Base-by-base conservation (phyloP, 1,140 invertebrate genomes). In the Papilio polyxenes region DNA sequence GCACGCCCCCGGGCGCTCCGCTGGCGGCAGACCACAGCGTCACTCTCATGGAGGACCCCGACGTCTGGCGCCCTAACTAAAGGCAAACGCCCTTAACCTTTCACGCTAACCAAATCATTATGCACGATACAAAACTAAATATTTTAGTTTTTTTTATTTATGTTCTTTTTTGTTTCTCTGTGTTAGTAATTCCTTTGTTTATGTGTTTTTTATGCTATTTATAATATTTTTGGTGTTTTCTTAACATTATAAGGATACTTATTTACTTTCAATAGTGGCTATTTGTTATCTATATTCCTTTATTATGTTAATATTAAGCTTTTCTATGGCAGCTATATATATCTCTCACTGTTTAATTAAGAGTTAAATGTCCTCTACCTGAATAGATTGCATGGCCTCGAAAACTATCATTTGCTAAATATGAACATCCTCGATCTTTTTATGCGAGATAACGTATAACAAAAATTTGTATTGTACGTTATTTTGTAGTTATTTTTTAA, bases 61-160 rank as follows among this genome's bases (percentile, higher is more conserved):
- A 98, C 95, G 97, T 98, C 86, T 98, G 97, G 97, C 97, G 97
- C 93, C 97, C 97, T 89, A 98, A 97, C 96, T 98, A 98, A 97
- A 95, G 94, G 95, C 92, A 94, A 93, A 82, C 23, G 53, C 31
- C 75, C 81, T 78, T n/a, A 75, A 69, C 59, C 51, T 49, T 53
- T 78, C 69, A 78, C 53, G 82, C 65, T 83, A 59, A 78, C 56
- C 79, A 62, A 75, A 81, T 72, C 23, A 81, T 77, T 65, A 37
- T 72, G 31, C 31, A 72, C 65, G 65, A 40, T 31, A 40, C 11
- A 37, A 2, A 72, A 6, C 15, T 56, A 31, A 31, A 31, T 31
- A 31, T 31, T 17, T 23, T 65, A 37, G 10, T 15, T 31, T 37
- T 37, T 37, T 40, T 72, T 37, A 37, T 72, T 11, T 72, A 37